Evolutionary conservation across 2,113 vertebrate species (phyloP), one percentile per base, ranked within the genome.

Genomic region (Anarhynchus alexandrinus): DNA sequence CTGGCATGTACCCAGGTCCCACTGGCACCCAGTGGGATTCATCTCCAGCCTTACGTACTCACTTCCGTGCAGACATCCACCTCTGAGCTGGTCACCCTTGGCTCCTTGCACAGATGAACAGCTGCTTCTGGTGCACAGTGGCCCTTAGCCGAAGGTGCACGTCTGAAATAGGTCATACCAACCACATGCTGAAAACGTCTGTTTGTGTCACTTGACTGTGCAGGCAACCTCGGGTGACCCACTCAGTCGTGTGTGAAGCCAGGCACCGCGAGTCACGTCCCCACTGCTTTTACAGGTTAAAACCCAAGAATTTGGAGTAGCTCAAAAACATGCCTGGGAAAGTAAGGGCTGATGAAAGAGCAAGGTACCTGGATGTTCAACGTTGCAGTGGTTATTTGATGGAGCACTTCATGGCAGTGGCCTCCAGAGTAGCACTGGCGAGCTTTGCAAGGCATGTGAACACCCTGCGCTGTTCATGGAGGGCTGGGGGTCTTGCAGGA

Each of bases 201-300:
- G 11, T 22, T 92, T 49, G 40, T 62, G 67, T 81, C 30, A 27
- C 5, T 49, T 15, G 54, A 4, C 66, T 73, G 21, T 59, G 67
- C 76, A 42, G 74, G 66, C 54, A 83, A 11, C 82, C 72, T 59
- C 0, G 0, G 15, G 36, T 66, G 67, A 77, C 59, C 36, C 10
- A 10, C 62, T 57, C 61, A 30, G 69, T 15, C 6, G 9, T 5
- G 5, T 43, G 78, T 64, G 42, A 76, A 26, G 47, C 3, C 12
- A 43, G 79, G 36, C 29, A 12, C 54, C 0, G 3, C 0, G 7
- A 66, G 32, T 25, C 16, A 11, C 1, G 4, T 83, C 38, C 62
- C 74, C 2, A 4, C 70, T 92, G 78, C 36, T 88, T 77, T 72
- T 40, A 8, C 34, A 32, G 49, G 54, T 49, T 65, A 26, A 10